Conservation (phyloP, 1,140 invertebrate genomes). For the Augochlora pura region DNA sequence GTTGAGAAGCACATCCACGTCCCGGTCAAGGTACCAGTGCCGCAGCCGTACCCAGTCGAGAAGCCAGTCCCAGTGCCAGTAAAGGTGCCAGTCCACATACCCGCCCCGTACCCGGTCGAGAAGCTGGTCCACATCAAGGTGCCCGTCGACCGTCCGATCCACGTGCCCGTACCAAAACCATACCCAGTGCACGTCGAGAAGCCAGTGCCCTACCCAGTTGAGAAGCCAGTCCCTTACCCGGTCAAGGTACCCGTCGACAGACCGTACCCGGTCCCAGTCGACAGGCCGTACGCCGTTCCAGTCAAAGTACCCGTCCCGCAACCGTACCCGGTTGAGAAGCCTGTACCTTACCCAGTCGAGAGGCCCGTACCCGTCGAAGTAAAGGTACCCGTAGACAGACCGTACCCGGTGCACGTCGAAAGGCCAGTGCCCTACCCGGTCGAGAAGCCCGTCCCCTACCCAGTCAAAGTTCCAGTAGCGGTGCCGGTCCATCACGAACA, state of each 20-base stretch:
- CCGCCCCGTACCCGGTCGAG: conserved; percentile 80
- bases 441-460: conserved; percentile 85
- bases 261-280: conserved; percentile 84
- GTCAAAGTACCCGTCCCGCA: conserved; percentile 78
- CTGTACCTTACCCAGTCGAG: conserved; percentile 83
- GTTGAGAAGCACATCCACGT: conserved; percentile 83
- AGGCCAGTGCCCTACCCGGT: conserved; percentile 82
- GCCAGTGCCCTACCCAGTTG: conserved; percentile 81
- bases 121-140: conserved; percentile 84
- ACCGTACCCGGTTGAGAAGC: conserved; percentile 77
- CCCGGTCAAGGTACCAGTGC: conserved; percentile 86
- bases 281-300: conserved; percentile 83
- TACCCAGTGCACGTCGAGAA: conserved; percentile 86
- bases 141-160: conserved; percentile 82
- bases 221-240: conserved; percentile 83
- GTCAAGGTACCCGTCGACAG: conserved; percentile 84
- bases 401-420: conserved; percentile 81
- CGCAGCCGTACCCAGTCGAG: conserved; percentile 87
- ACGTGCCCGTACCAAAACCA: conserved; percentile 80
- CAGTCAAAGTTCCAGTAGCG: conserved; percentile 83
- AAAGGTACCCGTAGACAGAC: conserved; percentile 80
- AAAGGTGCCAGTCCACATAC: conserved; percentile 84
- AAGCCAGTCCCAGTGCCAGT: conserved; percentile 84
- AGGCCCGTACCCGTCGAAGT: conserved; percentile 78
- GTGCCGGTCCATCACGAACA: conserved; percentile 80